Base-by-base conservation (phyloP, 2,113 vertebrate species). In the Loxodonta africana region DNA sequence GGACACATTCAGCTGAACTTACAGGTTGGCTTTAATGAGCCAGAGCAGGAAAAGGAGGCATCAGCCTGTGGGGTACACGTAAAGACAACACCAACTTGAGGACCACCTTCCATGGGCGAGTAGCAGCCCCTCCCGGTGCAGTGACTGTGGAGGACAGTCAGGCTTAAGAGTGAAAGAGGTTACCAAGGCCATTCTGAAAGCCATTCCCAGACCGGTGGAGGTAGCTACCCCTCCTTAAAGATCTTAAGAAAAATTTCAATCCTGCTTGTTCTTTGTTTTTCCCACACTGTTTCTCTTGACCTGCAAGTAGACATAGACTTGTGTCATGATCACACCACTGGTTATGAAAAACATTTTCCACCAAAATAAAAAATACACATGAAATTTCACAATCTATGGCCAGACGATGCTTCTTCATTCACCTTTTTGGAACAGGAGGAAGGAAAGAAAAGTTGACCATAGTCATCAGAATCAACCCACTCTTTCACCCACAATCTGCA, bases 401-500 rank as follows among this genome's bases (percentile, higher is more conserved):
- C 33, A 87, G 53, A 46, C 46, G 11, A 0, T 25, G 37, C 69
- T 57, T 8, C 18, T 26, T 41, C 46, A 67, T 33, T 94, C 63
- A 88, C 92, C 71, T 95, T 95, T 95, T 51, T 53, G 83, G 25
- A 92, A 1, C 1, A 84, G 57, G 30, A 89, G 26, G 83, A 96
- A 94, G 51, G 83, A 96, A 95, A 92, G 21, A 88, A 87, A n/a
- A 63, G 8, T 21, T 87, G 51, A 46, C 20, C 12, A 11, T 8
- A 37, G 83, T 94, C 94, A 95, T 87, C 95, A 73, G 84, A 89
- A 78, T 82, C 90, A 81, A 44, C 92, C 94, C 83, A 94, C 93
- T 69, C 65, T 92, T 37, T 88, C 65, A 71, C 89, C 96, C 92
- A 65, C 87, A 78, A 33, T 90, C 17, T 48, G 28, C 37, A 46